Evolutionary conservation across 30 jellyfish, hydroid and myxozoan species (phyloP).

Genomic region (Sanderia malayensis): DNA sequence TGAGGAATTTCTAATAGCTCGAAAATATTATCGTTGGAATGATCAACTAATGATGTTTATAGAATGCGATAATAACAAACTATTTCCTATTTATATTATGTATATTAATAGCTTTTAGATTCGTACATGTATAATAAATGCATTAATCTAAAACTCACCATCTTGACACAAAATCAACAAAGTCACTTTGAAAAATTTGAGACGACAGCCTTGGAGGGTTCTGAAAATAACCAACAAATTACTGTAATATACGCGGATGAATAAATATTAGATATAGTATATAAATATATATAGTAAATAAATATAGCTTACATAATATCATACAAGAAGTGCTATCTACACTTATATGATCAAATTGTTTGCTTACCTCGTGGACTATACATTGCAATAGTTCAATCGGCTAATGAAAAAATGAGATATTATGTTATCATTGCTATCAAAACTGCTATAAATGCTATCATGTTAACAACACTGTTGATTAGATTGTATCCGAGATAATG

Average conservation of each 20-base stretch:
- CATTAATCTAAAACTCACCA: too few species aligned
- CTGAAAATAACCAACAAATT: constrained; percentile 36
- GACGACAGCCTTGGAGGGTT: constrained; percentile 81
- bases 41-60: neutral
- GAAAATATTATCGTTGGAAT: neutral
- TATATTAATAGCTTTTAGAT: neutral
- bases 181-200: constrained; percentile 62
- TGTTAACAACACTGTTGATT: neutral
- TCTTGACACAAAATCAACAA: constrained; percentile 64
- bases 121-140: neutral
- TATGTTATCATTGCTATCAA: too few species aligned
- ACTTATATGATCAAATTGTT: too few species aligned
- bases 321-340: too few species aligned
- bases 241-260: too few species aligned
- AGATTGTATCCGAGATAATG: neutral
- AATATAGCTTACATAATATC: too few species aligned
- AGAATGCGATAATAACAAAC: neutral
- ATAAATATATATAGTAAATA: too few species aligned
- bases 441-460: too few species aligned
- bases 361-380: constrained; percentile 88
- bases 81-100: too few species aligned
- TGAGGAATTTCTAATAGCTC: neutral
- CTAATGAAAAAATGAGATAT: constrained; percentile 29
- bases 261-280: too few species aligned
- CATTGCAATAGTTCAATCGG: constrained; percentile 88